Base-by-base conservation (phyloP, 2,113 vertebrate species). In the Callipepla squamata region DNA sequence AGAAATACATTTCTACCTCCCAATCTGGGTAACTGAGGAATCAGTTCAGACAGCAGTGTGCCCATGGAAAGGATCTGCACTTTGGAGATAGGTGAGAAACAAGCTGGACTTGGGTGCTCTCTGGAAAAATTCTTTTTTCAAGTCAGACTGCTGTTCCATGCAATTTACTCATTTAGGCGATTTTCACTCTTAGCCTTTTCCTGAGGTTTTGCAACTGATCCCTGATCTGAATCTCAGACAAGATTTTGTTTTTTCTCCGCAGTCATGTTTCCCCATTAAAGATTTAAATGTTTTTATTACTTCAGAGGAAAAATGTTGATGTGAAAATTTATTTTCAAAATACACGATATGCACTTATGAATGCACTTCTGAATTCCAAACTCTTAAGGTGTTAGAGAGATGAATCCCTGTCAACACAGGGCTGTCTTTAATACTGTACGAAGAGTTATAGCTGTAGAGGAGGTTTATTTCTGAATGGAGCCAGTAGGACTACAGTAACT, bases 401-500 rank as follows among this genome's bases (percentile, higher is more conserved):
- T 9, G 15, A 16, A 44, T 45, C 32, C 23, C 30, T 75, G n/a
- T 20, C 32, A 59, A n/a, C 22, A 28, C 32, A 59, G 13, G 9
- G 13, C 45, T 58, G 55, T 44, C 26, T 25, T 45, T 59, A 76
- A 76, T 21, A 34, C 14, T 76, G 13, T 44, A 34, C 19, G 42
- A 47, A 75, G 17, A 59, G 25, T 45, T 20, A 28, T 7, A 36
- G 42, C n/a, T 28, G 32, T 61, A 61, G 44, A 34, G 40, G 8
- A 36, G 13, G 7, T 51, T 32, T 47, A 48, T 13, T 12, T 61
- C n/a, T 48, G 30, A 61, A 45, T 16, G 13, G 17, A 59, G 32
- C 2, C 15, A 51, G 28, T 0, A 0, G 45, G 13, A 36, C 32
- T 38, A 48, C 36, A 53, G 65, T 63, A 48, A 12, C 13, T 12